Evolutionary conservation across 2,888 invertebrate genomes (phyloP).

Genomic region (Drosophila neotestacea): DNA sequence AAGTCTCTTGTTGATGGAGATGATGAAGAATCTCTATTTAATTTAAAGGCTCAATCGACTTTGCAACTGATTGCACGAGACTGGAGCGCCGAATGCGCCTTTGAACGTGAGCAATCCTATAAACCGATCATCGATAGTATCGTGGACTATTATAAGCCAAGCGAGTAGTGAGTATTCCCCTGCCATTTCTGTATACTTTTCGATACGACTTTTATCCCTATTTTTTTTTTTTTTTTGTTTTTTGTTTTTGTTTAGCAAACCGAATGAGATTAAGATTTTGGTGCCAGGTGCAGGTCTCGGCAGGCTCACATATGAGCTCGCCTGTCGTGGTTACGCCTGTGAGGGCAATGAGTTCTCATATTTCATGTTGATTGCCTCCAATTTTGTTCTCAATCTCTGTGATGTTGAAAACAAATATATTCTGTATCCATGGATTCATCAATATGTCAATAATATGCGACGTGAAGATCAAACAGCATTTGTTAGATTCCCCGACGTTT

Average conservation of each 20-base stretch:
- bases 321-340: conserved; percentile 94
- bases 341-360: conserved; percentile 99
- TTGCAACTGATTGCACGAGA: conserved; percentile 98
- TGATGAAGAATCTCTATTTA: conserved; percentile 84
- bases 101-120: conserved; percentile 95
- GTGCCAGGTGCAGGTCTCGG: conserved; percentile 99
- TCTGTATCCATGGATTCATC: conserved; percentile 98
- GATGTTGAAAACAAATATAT: conserved; percentile 89
- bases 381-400: conserved; percentile 95
- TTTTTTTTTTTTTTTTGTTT: not conserved
- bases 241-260: conserved; percentile 62
- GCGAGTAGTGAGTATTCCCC: conserved; percentile 86
- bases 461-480: conserved; percentile 92
- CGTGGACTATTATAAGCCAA: conserved; percentile 89
- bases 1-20: conserved; percentile 58
- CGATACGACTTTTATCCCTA: not conserved
- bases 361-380: conserved; percentile 98
- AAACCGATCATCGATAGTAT: conserved; percentile 95
- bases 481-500: conserved; percentile 95
- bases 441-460: conserved; percentile 94
- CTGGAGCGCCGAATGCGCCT: conserved; percentile 94
- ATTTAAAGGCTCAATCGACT: conserved; percentile 93
- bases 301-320: conserved; percentile 96
- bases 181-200: not conserved
- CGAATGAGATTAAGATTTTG: conserved; percentile 89